These are phyloP conservation scores for Stegastes partitus DNA, from an alignment of 2,113 vertebrate genomes.

Conservation along the genomic window DNA sequence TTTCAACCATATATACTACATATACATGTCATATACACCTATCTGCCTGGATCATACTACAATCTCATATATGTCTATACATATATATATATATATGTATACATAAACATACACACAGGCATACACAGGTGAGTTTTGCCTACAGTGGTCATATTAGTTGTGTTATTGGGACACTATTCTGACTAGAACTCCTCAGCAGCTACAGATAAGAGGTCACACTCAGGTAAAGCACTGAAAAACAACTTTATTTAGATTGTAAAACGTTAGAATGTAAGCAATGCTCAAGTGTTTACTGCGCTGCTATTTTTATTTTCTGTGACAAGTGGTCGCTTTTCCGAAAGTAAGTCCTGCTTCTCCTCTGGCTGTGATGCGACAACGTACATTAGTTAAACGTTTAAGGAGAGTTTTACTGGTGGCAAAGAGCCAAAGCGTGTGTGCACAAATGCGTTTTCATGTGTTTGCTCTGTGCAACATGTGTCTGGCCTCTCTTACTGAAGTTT, in stretches of 20 bases:
- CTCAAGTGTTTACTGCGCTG: background rate
- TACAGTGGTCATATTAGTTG: constrained; percentile 1
- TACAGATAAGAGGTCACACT: background rate
- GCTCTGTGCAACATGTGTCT: background rate
- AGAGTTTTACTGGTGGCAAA: constrained; percentile 20
- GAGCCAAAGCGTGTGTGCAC: background rate
- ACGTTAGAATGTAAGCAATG: background rate
- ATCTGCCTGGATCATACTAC: too few relatives aligned
- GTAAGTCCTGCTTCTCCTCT: background rate
- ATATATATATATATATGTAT: too few relatives aligned
- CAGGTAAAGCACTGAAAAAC: background rate
- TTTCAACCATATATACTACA: too few relatives aligned
- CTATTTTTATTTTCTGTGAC: background rate
- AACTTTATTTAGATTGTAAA: constrained; percentile 4
- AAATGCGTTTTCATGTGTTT: background rate
- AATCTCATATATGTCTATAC: too few relatives aligned
- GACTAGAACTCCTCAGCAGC: background rate
- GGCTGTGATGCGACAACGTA: background rate
- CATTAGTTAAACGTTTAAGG: constrained; percentile 61
- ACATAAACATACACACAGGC: too few relatives aligned
- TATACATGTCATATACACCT: too few relatives aligned
- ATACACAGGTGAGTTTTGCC: too few relatives aligned
- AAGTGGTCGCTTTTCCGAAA: background rate
- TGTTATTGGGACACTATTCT: background rate
- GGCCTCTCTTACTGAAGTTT: constrained; percentile 13